Evolutionary conservation across 2,888 invertebrate species (phyloP).

Genomic region (Heterodera filipjevi): DNA sequence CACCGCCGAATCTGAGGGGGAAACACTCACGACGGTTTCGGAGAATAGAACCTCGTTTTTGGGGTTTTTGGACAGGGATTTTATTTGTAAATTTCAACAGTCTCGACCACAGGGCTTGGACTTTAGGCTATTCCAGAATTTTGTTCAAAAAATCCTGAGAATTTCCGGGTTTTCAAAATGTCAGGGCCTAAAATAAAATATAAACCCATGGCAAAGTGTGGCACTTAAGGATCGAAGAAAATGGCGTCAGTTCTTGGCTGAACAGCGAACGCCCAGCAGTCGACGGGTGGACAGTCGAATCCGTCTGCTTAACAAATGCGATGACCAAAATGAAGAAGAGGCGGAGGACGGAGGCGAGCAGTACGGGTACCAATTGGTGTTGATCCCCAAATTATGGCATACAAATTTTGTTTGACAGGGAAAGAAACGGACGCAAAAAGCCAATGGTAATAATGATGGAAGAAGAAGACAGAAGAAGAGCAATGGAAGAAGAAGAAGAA

Average conservation of each 20-base stretch:
- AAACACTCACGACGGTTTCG: too few relatives aligned
- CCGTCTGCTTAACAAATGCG: not conserved
- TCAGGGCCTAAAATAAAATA: not conserved
- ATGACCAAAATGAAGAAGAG: not conserved
- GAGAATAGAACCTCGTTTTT: too few relatives aligned
- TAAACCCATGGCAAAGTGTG: too few relatives aligned
- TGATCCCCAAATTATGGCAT: not conserved
- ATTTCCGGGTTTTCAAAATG: too few relatives aligned
- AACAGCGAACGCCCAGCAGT: slow-evolving; percentile 23
- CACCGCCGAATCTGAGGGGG: too few relatives aligned
- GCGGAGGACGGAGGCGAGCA: not conserved
- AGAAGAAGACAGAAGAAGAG: too few relatives aligned
- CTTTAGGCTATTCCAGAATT: too few relatives aligned
- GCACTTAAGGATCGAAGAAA: slow-evolving; percentile 21
- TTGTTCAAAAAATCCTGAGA: too few relatives aligned
- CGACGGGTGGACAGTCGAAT: not conserved
- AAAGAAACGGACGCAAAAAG: not conserved
- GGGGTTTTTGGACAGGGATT: too few relatives aligned
- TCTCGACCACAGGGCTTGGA: too few relatives aligned
- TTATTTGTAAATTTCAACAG: too few relatives aligned
- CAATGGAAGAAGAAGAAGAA: not conserved
- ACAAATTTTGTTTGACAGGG: not conserved
- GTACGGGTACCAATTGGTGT: not conserved
- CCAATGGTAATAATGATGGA: not conserved
- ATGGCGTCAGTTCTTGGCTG: slow-evolving; percentile 28